Percentiles rank a stretch among this genome's conserved stretches.
Conservation (phyloP, 1,140 invertebrate species). For the Bradynema listronoti region DNA sequence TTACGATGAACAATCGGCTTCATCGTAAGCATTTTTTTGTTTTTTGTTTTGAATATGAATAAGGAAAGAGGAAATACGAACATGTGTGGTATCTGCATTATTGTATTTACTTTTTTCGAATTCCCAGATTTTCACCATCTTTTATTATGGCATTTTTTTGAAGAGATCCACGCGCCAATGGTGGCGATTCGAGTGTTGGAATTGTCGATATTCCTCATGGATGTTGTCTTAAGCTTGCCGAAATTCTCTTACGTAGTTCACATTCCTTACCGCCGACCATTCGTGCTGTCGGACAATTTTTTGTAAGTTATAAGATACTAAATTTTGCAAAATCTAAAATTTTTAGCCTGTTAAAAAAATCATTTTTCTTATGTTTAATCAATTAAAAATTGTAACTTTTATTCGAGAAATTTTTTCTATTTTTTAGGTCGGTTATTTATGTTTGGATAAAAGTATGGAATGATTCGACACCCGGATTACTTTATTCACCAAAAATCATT, state of each 20-base stretch:
- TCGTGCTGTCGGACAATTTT: conserved; percentile 48
- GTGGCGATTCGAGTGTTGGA: conserved; percentile 46
- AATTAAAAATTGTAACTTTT: too few species aligned
- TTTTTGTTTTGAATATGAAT: not conserved
- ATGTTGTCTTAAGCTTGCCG: conserved; percentile 33
- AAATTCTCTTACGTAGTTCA: conserved; percentile 37
- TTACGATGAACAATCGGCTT: conserved; percentile 34
- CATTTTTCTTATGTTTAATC: too few species aligned
- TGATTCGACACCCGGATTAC: too few species aligned
- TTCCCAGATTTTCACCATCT: too few species aligned
- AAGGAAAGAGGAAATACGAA: too few species aligned
- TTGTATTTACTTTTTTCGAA: too few species aligned
- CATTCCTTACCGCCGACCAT: conserved; percentile 31
- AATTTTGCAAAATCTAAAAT: conserved; percentile 11
- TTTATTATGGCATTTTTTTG: conserved; percentile 11
- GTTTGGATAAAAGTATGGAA: too few species aligned
- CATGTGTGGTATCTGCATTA: too few species aligned
- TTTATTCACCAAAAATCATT: too few species aligned
- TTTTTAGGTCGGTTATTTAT: too few species aligned
- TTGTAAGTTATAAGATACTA: conserved; percentile 24
- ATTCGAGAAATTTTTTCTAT: too few species aligned
- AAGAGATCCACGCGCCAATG: conserved; percentile 49
- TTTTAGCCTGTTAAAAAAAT: too few species aligned
- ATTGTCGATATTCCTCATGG: conserved; percentile 38
- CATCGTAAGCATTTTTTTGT: conserved; percentile 25